A percentile compares a stretch with the other conserved stretches of the same genome.
These are phyloP conservation scores for Nannospalax galili DNA, from an alignment of 2,113 vertebrate species.

Conservation along the genomic window DNA sequence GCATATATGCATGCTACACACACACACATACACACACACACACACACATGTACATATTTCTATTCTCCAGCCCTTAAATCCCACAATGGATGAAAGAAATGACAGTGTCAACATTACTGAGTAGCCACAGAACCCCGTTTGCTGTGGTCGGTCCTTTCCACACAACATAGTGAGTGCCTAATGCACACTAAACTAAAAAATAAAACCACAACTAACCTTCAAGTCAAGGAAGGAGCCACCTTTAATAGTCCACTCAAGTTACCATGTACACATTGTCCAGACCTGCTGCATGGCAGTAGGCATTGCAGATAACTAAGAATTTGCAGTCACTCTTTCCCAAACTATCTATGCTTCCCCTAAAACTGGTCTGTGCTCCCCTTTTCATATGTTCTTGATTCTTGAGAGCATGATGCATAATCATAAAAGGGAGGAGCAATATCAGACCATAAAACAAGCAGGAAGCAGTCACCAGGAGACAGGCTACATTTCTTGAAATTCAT, in stretches of 20 bases:
- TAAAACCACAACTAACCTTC: neutral
- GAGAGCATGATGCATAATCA: neutral
- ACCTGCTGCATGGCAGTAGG: neutral
- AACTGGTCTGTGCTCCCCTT: constrained; percentile 18
- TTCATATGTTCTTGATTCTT: neutral
- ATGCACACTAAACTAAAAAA: neutral
- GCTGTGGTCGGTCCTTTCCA: neutral
- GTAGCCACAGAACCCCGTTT: neutral
- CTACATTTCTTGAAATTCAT: constrained; percentile 58
- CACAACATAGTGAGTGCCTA: neutral
- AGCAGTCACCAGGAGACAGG: constrained; percentile 7
- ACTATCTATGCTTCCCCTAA: neutral
- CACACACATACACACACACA: neutral
- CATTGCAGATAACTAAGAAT: neutral
- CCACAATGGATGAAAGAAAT: neutral
- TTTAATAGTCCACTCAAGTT: neutral
- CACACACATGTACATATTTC: neutral
- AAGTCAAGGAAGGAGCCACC: neutral
- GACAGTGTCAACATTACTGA: neutral
- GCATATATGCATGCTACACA: neutral
- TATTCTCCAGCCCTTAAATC: neutral
- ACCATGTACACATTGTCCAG: neutral
- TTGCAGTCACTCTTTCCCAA: constrained; percentile 14
- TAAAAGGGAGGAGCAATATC: constrained; percentile 17
- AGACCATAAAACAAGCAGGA: constrained; percentile 53